Evolutionary conservation across 1,140 invertebrate genomes (phyloP).

Genomic region (Elysia chlorotica): DNA sequence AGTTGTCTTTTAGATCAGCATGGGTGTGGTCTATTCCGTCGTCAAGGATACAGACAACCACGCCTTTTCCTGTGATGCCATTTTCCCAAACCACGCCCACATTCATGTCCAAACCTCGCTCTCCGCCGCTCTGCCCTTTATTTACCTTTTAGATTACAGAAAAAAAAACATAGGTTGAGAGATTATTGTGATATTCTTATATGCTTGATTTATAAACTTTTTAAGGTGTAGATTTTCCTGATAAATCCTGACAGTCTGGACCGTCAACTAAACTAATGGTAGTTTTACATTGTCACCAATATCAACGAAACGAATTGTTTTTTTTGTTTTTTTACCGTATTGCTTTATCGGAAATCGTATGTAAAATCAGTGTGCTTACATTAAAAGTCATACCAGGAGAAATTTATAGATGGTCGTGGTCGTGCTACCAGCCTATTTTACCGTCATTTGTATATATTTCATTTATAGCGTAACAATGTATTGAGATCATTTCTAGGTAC

Average conservation of each 20-base stretch:
- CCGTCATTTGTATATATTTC: neutral
- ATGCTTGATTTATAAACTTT: neutral
- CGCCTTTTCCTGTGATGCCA: constrained; percentile 58
- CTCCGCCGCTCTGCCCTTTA: constrained; percentile 52
- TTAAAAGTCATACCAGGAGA: neutral
- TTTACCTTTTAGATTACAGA: constrained; percentile 48
- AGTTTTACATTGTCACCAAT: no score
- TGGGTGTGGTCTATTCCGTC: constrained; percentile 63
- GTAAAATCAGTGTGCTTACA: neutral
- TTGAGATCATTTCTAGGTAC: constrained; percentile 13
- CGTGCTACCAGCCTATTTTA: no score
- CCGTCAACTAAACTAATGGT: no score
- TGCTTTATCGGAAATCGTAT: neutral
- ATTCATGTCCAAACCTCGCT: constrained; percentile 60
- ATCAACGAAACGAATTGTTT: no score
- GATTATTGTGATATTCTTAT: neutral
- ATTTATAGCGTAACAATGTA: neutral
- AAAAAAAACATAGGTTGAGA: neutral
- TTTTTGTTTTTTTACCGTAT: no score
- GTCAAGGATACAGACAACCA: constrained; percentile 61
- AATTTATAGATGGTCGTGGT: neutral
- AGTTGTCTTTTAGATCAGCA: constrained; percentile 61
- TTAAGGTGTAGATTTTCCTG: neutral
- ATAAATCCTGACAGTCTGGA: neutral
- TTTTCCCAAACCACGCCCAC: constrained; percentile 59